Conservation (phyloP, 1,140 invertebrate genomes). For the Dendroctonus valens region DNA sequence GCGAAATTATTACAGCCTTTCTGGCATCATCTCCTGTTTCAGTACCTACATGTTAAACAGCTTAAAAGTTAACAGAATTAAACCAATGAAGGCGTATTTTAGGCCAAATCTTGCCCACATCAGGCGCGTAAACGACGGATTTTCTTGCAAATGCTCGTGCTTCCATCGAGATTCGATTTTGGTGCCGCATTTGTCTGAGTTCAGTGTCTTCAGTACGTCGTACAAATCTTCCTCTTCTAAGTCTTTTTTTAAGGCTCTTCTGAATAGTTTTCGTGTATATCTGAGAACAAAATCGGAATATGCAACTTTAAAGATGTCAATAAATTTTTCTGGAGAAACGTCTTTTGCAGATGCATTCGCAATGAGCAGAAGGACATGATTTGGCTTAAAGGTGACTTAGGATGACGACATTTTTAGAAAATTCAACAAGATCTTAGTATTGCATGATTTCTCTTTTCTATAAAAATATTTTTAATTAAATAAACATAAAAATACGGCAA, state of each 20-base stretch:
- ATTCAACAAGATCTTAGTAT: too few species aligned
- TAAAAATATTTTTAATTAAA: too few species aligned
- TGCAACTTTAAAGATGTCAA: background rate
- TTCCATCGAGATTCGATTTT: slow-evolving; percentile 42
- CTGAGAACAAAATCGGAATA: slow-evolving; percentile 30
- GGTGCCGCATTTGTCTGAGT: slow-evolving; percentile 38
- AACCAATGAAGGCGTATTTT: slow-evolving; percentile 34
- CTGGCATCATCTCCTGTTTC: background rate
- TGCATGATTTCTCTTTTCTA: too few species aligned
- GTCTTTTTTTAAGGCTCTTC: slow-evolving; percentile 37
- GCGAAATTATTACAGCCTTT: background rate
- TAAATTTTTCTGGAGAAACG: background rate
- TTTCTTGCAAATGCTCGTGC: slow-evolving; percentile 32
- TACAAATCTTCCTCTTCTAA: slow-evolving; percentile 42
- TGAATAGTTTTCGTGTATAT: slow-evolving; percentile 38
- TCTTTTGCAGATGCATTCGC: background rate
- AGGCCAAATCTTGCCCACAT: slow-evolving; percentile 35
- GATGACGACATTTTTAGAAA: too few species aligned
- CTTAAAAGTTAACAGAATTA: slow-evolving; percentile 30
- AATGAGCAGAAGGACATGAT: too few species aligned
- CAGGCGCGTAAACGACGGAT: slow-evolving; percentile 33
- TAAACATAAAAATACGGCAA: too few species aligned
- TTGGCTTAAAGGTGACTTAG: too few species aligned
- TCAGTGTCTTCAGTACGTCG: slow-evolving; percentile 36
- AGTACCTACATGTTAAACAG: slow-evolving; percentile 33